Conservation (phyloP, 2,797 vertebrate genomes). For the Pempheris klunzingeri region DNA sequence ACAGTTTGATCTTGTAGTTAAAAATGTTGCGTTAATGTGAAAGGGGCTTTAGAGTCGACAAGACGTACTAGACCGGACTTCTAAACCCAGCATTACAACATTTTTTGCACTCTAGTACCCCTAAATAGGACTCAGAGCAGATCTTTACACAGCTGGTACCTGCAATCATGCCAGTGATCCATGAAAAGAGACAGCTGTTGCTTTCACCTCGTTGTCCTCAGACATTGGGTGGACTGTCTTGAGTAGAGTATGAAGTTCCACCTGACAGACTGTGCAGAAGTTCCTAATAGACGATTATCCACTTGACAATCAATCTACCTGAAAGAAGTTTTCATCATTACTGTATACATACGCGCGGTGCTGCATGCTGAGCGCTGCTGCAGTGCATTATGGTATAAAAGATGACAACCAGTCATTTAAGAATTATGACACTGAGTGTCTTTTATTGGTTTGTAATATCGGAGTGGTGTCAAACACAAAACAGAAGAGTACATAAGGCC, state of each 20-base stretch:
- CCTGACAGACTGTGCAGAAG: not conserved
- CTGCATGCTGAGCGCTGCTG: not conserved
- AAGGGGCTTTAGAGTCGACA: not conserved
- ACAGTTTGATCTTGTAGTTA: constrained; percentile 12
- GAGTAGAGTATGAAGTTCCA: not conserved
- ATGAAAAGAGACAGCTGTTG: constrained; percentile 51
- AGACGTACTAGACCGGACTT: constrained; percentile 3
- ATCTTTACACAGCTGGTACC: constrained; percentile 36
- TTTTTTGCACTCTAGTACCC: constrained; percentile 13
- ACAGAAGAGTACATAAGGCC: not conserved
- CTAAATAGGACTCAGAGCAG: constrained; percentile 22
- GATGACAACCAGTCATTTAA: not conserved
- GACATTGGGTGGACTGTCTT: not conserved
- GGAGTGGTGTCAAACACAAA: not conserved
- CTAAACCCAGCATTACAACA: constrained; percentile 32
- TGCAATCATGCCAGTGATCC: constrained; percentile 23
- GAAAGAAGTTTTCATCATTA: not conserved
- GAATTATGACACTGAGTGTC: not conserved
- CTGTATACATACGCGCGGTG: not conserved
- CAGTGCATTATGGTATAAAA: not conserved
- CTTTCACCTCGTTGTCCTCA: constrained; percentile 22
- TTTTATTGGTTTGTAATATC: not conserved
- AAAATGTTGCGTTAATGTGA: constrained; percentile 1
- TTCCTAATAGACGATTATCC: not conserved
- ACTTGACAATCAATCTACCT: constrained; percentile 2